Evolutionary conservation across 2,888 invertebrate genomes (phyloP), one percentile per base, ranked within the genome.

Genomic region (Epistrophe grossulariae): DNA sequence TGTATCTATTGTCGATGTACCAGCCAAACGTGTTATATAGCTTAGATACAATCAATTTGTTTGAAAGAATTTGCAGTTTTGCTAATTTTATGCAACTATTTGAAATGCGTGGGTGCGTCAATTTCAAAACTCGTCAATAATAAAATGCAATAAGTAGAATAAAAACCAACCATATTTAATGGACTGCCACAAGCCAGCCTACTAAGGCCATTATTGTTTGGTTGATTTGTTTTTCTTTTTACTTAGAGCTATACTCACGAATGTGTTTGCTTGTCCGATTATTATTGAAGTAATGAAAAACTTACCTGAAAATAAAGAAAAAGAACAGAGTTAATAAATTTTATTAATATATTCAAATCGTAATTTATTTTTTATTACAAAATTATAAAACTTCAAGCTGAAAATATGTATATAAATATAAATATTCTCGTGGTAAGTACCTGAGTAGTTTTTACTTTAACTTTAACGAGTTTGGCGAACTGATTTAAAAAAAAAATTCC

Each of bases 21-120:
- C 28, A 43, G 15, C 8, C 11, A 43, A 64, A 64, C 28, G 60
- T 60, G 40, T 60, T 60, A n/a, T n/a, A n/a, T n/a, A 24, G 40
- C 24, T 60, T 64, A 28, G 45, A 45, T 64, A 43, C 59, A 57
- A 55, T 62, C 17, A 66, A 70, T 60, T 62, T 62, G 55, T n/a
- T 28, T 52, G 15, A 64, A 68, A 43, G 35, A 59, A 76, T 38
- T 66, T 80, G 72, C 71, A 72, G 38, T 55, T 66, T 50, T 59
- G 81, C 60, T 35, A 72, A 84, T 80, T 84, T 59, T 81, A 81
- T 84, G 84, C 81, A 81, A 70, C 38, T 81, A 84, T 81, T 77
- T 64, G 19, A 35, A 57, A 38, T 59, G 76, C 77, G 84, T 81
- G 81, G 81, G 81, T 73, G 84, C 81, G 84, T 80, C 79, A 55